phyloP scores from a whole-genome alignment of 23 tunicate species.

The Ascidia mentula region DNA sequence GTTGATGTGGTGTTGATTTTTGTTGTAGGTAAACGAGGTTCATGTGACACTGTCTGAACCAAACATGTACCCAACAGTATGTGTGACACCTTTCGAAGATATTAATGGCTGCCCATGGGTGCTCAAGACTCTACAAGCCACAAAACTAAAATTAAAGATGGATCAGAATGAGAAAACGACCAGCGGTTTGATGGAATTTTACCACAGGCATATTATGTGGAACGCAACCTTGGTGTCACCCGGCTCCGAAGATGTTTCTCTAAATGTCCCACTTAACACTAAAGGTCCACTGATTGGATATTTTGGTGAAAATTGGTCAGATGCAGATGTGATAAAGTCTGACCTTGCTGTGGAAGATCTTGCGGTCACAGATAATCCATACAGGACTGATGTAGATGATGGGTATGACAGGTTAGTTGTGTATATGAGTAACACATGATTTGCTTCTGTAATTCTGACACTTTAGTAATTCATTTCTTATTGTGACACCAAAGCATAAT shows the following conservation, averaged over 20 bases:
- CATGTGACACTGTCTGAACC: constrained; percentile 89
- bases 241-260: constrained; percentile 78
- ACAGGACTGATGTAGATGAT: constrained; percentile 91
- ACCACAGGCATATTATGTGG: constrained; percentile 87
- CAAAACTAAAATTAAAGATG: constrained; percentile 84
- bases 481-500: too few species aligned
- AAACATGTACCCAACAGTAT: constrained; percentile 75
- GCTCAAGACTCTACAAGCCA: constrained; percentile 84
- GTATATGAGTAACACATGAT: too few species aligned
- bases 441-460: too few species aligned
- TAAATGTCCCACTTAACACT: constrained; percentile 82
- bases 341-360: constrained; percentile 80
- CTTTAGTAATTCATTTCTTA: too few species aligned
- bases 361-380: constrained; percentile 69
- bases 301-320: constrained; percentile 97
- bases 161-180: constrained; percentile 96
- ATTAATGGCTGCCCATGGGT: constrained; percentile 96
- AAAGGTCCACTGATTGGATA: constrained; percentile 91
- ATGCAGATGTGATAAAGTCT: constrained; percentile 92
- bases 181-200: constrained; percentile 63
- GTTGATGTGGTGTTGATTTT: too few species aligned
- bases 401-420: constrained; percentile 80
- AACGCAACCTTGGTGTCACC: constrained; percentile 91
- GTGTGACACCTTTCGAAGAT: constrained; percentile 94
- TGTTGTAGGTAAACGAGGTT: constrained; percentile 79